These are phyloP conservation scores for Fregata magnificens DNA, from an alignment of 2,113 vertebrate genomes.

Conservation along the genomic window DNA sequence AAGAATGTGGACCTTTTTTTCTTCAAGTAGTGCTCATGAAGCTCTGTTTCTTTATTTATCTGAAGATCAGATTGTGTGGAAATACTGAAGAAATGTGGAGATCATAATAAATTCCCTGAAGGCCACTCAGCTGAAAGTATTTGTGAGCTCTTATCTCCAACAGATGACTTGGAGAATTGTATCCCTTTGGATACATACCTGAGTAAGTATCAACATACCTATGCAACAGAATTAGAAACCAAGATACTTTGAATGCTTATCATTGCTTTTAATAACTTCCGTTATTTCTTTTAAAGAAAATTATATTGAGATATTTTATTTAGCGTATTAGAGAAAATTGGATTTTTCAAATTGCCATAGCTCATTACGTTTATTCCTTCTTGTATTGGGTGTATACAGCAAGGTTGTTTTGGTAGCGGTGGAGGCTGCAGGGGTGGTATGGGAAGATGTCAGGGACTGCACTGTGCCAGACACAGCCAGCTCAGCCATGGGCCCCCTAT, in stretches of 20 bases:
- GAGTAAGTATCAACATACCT: slow-evolving; percentile 76
- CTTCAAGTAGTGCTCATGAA: not conserved
- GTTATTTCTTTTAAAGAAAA: not conserved
- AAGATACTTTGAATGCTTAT: not conserved
- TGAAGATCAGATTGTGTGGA: slow-evolving; percentile 95
- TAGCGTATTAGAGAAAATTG: not conserved
- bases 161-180: slow-evolving; percentile 90
- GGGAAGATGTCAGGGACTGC: not conserved
- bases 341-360: not conserved
- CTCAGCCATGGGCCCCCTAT: rapidly evolving
- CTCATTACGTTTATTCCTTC: not conserved
- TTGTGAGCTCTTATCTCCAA: slow-evolving; percentile 92
- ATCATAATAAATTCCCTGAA: slow-evolving; percentile 88
- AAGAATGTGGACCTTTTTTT: not conserved
- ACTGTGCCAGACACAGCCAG: not conserved
- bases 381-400: not conserved
- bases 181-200: slow-evolving; percentile 94
- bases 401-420: not conserved
- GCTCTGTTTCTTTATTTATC: slow-evolving; percentile 34
- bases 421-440: not conserved
- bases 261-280: not conserved
- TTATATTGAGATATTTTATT: not conserved
- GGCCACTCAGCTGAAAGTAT: slow-evolving; percentile 93
- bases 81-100: slow-evolving; percentile 95
- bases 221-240: not conserved